phyloP scores from a whole-genome alignment of 1,140 invertebrate genomes.

The Drosophila lowei region DNA sequence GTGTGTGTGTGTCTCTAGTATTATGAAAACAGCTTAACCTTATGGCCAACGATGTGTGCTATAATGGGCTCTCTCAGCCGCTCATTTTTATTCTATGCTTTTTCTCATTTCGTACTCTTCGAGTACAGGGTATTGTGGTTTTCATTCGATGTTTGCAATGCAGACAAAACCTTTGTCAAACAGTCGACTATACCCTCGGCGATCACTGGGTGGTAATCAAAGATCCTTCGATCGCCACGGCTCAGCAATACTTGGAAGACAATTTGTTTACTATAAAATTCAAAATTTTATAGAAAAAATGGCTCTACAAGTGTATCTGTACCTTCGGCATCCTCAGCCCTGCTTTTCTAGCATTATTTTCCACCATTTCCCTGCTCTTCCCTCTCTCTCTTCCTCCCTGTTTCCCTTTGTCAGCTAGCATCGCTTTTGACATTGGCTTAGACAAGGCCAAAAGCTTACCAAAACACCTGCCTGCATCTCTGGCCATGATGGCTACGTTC shows the following conservation, averaged over 20 bases:
- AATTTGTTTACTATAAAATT: too few species aligned
- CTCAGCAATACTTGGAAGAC: too few species aligned
- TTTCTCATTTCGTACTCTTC: neutral
- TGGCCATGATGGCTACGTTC: conserved; percentile 54
- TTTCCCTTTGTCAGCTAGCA: conserved; percentile 26
- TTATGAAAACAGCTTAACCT: conserved; percentile 80
- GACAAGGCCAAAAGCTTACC: conserved; percentile 63
- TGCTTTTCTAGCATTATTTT: too few species aligned
- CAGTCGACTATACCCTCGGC: too few species aligned
- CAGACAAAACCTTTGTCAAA: too few species aligned
- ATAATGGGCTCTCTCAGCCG: conserved; percentile 46
- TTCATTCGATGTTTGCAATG: too few species aligned
- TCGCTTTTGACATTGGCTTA: conserved; percentile 72
- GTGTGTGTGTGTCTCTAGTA: neutral
- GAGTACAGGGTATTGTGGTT: too few species aligned
- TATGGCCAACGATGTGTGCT: conserved; percentile 78
- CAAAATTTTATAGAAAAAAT: too few species aligned
- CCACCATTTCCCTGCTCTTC: neutral
- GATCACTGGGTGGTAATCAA: too few species aligned
- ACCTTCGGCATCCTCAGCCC: too few species aligned
- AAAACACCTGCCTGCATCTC: conserved; percentile 63
- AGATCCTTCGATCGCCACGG: too few species aligned
- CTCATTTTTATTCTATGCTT: neutral
- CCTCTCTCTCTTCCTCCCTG: conserved; percentile 3
- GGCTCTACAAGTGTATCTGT: too few species aligned